These are phyloP conservation scores for Clepsis dumicolana DNA, from an alignment of 2,888 invertebrate species.

Conservation along the genomic window DNA sequence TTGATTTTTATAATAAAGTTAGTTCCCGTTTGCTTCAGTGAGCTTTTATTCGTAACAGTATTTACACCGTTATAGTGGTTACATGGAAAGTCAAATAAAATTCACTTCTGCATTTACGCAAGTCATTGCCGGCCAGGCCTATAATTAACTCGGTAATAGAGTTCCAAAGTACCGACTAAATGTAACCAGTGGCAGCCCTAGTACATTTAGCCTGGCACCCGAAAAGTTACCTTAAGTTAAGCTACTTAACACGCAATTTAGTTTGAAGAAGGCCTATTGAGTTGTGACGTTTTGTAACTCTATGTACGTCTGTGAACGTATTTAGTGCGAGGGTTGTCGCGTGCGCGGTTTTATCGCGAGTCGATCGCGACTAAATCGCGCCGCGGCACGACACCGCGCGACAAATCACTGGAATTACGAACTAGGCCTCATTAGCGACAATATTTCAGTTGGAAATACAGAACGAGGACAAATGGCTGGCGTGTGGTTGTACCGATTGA, in stretches of 20 bases:
- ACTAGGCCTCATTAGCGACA: constrained; percentile 71
- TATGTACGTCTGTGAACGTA: constrained; percentile 32
- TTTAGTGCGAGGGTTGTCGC: constrained; percentile 38
- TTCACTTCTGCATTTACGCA: constrained; percentile 54
- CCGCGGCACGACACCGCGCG: constrained; percentile 46
- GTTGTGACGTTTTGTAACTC: constrained; percentile 14
- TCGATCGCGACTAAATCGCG: constrained; percentile 39
- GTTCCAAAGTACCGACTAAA: constrained; percentile 44
- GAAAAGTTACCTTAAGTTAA: neutral
- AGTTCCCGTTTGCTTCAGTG: neutral
- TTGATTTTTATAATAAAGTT: neutral
- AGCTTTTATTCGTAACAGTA: constrained; percentile 16
- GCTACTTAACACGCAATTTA: neutral
- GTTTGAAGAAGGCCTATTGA: neutral
- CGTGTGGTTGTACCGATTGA: constrained; percentile 16
- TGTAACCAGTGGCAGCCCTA: constrained; percentile 31
- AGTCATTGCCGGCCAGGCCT: constrained; percentile 47
- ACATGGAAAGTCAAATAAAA: constrained; percentile 55
- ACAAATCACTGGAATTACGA: constrained; percentile 77
- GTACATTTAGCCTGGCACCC: constrained; percentile 2
- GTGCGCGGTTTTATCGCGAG: constrained; percentile 37
- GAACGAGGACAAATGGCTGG: constrained; percentile 45
- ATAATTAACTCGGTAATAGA: constrained; percentile 57
- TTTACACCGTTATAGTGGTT: constrained; percentile 19
- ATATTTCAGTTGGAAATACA: constrained; percentile 62